A percentile compares a stretch with the other conserved stretches of the same genome.
phyloP scores from a whole-genome alignment of 2,797 vertebrate species.

The Enteromius fasciolatus region DNA sequence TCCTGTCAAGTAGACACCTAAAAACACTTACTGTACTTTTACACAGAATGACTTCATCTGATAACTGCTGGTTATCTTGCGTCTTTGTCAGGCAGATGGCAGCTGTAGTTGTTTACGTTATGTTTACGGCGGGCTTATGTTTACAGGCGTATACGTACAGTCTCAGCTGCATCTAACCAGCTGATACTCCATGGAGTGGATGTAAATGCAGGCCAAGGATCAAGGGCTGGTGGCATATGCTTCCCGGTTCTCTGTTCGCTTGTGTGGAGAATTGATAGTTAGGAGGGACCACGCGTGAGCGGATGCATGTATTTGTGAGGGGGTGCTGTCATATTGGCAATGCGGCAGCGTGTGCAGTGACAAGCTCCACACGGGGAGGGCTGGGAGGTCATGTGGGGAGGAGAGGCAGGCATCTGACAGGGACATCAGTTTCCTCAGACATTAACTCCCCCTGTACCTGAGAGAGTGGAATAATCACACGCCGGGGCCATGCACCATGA shows the following conservation, averaged over 20 bases:
- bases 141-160: constrained; percentile 74
- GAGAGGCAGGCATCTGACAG: constrained; percentile 84
- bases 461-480: constrained; percentile 85
- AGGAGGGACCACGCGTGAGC: constrained; percentile 51
- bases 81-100: constrained; percentile 54
- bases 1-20: constrained; percentile 6
- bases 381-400: constrained; percentile 67
- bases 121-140: constrained; percentile 61
- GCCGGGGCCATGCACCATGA: constrained; percentile 85
- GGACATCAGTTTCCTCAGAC: constrained; percentile 93
- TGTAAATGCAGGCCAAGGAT: constrained; percentile 80
- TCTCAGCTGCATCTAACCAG: constrained; percentile 73
- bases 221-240: constrained; percentile 83
- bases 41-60: constrained; percentile 28
- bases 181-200: constrained; percentile 81
- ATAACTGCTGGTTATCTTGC: constrained; percentile 25
- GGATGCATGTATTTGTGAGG: constrained; percentile 33
- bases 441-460: constrained; percentile 88
- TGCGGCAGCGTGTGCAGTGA: constrained; percentile 87
- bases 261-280: constrained; percentile 63
- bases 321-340: constrained; percentile 77
- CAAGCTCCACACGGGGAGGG: constrained; percentile 68
- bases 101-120: constrained; percentile 43
- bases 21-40: not conserved
- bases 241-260: constrained; percentile 79